Percentiles rank a stretch among this genome's conserved stretches.
phyloP scores from a whole-genome alignment of 1,140 invertebrate species.

The Drosophila navojoa region DNA sequence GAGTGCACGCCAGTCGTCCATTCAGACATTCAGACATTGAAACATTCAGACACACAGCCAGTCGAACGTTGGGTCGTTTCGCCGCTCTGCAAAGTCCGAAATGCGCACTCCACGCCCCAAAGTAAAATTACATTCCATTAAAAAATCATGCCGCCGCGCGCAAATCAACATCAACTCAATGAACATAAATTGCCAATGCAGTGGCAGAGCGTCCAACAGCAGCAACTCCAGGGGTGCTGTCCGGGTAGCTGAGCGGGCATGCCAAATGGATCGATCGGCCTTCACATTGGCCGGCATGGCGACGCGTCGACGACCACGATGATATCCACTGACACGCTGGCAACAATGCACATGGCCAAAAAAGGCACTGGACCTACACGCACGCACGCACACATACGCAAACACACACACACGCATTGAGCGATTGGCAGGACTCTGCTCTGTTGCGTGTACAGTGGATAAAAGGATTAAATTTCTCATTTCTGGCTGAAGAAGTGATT shows the following conservation, averaged over 20 bases:
- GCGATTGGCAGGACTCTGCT: constrained; percentile 48
- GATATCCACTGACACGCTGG: constrained; percentile 16
- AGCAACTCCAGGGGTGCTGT: constrained; percentile 4
- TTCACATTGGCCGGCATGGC: constrained; percentile 75
- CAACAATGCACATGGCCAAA: constrained; percentile 59
- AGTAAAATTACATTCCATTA: constrained; percentile 77
- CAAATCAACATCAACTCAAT: constrained; percentile 80
- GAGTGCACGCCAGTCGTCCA: constrained; percentile 56
- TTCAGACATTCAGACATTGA: constrained; percentile 8
- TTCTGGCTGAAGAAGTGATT: not conserved
- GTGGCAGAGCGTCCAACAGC: constrained; percentile 4
- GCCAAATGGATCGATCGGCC: constrained; percentile 67
- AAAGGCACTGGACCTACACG: constrained; percentile 21
- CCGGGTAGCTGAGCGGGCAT: constrained; percentile 11
- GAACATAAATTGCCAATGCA: constrained; percentile 71
- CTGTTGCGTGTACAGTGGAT: constrained; percentile 20
- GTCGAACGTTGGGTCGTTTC: constrained; percentile 14
- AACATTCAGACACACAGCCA: not conserved
- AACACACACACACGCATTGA: not conserved
- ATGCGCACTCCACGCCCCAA: constrained; percentile 19
- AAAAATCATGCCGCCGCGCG: constrained; percentile 74
- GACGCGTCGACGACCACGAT: constrained; percentile 39
- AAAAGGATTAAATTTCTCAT: constrained; percentile 23
- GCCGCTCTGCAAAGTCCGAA: constrained; percentile 22
- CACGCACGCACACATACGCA: not conserved